Evolutionary conservation across 2,797 vertebrate species (phyloP), one percentile per base, ranked within the genome.

Genomic region (Mormyrus hasselquistii): DNA sequence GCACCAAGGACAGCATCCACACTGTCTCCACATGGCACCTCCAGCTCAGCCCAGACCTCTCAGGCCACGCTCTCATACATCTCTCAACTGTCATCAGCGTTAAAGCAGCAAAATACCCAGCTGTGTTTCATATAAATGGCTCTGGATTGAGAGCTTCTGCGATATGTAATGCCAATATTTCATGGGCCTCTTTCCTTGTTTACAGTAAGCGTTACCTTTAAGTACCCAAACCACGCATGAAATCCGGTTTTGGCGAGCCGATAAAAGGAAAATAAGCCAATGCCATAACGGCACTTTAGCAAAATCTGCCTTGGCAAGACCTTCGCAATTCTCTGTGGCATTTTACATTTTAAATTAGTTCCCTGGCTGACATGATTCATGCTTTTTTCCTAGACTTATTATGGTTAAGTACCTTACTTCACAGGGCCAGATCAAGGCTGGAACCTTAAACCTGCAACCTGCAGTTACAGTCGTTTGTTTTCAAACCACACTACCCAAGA

Each of bases 1-100:
- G 89, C 53, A 89, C 87, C 91, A 84, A 76, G 62, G 88, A 89
- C 87, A 90, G 90, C 88, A 50, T 29, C 53, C 49, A 49, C 55
- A 29, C 53, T 8, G 44, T 50, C 79, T 53, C 19, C 38, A n/a
- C 34, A 41, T 22, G 55, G 4, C 55, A 47, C 5, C 59, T 22
- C 19, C 38, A 25, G 3, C 38, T 12, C 9, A 14, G 57, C 41
- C 19, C 55, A 69, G 57, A 65, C 59, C 59, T 87, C 59, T 25
- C 19, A 44, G 87, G 19, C 8, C 55, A 47, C 53, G 2, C 16
- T 16, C 19, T 47, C 87, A 5, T 25, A 2, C 16, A 47, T 65
- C 38, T 38, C 57, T 8, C 57, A 25, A 19, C 38, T 16, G 29
- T 19, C 87, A 87, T 22, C 10, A 3, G 3, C 16, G 41, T 34